Conservation (phyloP, 2,113 vertebrate genomes). For the Mustela lutreola region DNA sequence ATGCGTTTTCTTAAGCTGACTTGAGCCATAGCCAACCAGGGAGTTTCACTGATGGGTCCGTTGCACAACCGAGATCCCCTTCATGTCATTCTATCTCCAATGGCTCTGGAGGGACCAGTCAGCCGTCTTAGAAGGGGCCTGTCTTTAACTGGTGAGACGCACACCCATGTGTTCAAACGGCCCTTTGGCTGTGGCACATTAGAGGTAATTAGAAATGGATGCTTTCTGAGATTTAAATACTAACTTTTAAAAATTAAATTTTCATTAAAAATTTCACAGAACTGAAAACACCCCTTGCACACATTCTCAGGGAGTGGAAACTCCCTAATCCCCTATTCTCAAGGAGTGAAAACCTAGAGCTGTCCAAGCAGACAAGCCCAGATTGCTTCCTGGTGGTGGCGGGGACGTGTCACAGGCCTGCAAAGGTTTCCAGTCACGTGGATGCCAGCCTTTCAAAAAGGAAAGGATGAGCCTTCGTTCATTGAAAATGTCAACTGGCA, state of each 20-base stretch:
- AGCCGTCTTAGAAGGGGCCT: conserved; percentile 7
- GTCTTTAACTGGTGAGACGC: conserved; percentile 17
- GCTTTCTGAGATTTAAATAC: conserved; percentile 60
- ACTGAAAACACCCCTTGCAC: neutral
- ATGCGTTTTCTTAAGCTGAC: conserved; percentile 65
- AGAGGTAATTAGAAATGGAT: conserved; percentile 56
- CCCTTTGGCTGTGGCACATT: neutral
- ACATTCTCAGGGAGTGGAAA: neutral
- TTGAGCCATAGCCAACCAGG: conserved; percentile 68
- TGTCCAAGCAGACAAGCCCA: neutral
- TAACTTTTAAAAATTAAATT: conserved; percentile 61
- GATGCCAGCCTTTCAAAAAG: neutral
- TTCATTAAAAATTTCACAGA: conserved; percentile 44
- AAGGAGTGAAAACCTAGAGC: neutral
- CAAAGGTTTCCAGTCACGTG: fast-evolving
- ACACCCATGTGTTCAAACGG: neutral
- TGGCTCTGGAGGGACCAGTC: neutral
- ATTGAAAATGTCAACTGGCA: neutral
- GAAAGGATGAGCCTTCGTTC: neutral
- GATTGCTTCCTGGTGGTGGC: too few species aligned
- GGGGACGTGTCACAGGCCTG: fast-evolving
- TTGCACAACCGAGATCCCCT: neutral
- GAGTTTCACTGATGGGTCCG: conserved; percentile 29
- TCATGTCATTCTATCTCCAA: neutral
- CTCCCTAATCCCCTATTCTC: neutral